Evolutionary conservation across 2,113 vertebrate genomes (phyloP), one percentile per base, ranked within the genome.

Genomic region (Canis aureus): DNA sequence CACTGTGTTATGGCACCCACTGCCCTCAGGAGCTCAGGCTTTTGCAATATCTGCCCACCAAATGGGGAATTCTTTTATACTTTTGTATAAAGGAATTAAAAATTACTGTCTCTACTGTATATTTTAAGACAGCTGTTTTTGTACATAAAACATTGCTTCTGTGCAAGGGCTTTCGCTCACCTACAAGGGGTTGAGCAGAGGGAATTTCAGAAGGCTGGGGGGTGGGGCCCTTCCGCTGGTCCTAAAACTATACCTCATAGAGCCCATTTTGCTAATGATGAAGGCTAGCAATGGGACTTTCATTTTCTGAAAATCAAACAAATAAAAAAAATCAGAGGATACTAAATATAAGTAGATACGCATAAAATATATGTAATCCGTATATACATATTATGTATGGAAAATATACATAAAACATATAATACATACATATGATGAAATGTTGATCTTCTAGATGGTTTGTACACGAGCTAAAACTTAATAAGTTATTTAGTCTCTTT

Each of bases 111-210:
- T 85, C 22, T 25, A 25, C 13, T 59, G 29, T 62, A 0, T 55
- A 62, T 35, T 66, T 94, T 62, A 74, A 82, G 25, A 73, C 25
- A 71, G 12, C 25, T 9, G 9, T 23, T 55, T 94, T 95, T 94
- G 78, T 74, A 76, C 51, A 64, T 89, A 60, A 81, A 97, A 82
- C 64, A 79, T 51, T 69, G 20, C 16, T 93, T 74, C 67, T 80
- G 25, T 17, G n/a, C 38, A 78, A 96, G 69, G 51, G 15, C 29
- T 94, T 92, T 78, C 3, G 81, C 12, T 84, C 17, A 62, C 38
- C n/a, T 38, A 6, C 51, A 29, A 91, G n/a, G 25, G 32, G n/a
- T 22, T 64, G 25, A 71, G 49, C 5, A 51, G 32, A 55, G 10
- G 49, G 12, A 8, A 82, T 38, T 62, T 82, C 22, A 60, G 62